Evolutionary conservation across 2,797 vertebrate species (phyloP).

Genomic region (Gymnothorax javanicus): DNA sequence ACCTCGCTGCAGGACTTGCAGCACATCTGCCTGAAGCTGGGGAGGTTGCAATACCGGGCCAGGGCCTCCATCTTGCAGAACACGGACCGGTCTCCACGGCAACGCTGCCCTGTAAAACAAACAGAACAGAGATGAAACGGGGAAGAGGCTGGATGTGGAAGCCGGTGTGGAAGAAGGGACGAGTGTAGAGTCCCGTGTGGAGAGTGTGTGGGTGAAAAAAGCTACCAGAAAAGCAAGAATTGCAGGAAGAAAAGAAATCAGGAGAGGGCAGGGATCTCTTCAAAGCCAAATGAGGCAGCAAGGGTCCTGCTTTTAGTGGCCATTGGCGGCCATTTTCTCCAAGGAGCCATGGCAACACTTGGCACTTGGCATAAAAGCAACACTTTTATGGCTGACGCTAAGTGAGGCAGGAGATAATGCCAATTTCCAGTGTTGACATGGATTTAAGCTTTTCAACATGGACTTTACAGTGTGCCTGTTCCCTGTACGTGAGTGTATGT

Average conservation of each 20-base stretch:
- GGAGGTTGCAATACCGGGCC: conserved; percentile 86
- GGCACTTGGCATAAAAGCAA: too few relatives aligned
- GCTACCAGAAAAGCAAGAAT: not conserved
- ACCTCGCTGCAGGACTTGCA: conserved; percentile 85
- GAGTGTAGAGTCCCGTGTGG: not conserved
- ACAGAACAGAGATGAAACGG: conserved; percentile 66
- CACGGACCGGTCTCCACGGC: conserved; percentile 89
- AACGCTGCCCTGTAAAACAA: conserved; percentile 86
- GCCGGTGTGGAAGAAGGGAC: conserved; percentile 10
- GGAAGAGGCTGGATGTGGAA: conserved; percentile 35
- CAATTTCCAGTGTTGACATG: too few relatives aligned
- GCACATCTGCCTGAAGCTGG: conserved; percentile 86
- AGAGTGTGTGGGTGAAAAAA: not conserved
- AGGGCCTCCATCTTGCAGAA: conserved; percentile 91
- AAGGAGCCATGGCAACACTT: not conserved
- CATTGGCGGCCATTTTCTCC: not conserved
- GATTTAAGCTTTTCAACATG: not conserved
- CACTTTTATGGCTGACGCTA: not conserved
- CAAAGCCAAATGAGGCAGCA: not conserved
- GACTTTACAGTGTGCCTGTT: not conserved
- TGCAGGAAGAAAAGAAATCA: not conserved
- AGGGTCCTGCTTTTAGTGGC: not conserved
- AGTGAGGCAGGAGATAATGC: too few relatives aligned
- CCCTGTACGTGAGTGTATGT: not conserved
- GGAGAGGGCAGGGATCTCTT: not conserved